Evolutionary conservation across 2,888 invertebrate species (phyloP).

Genomic region (Megamerina dolium): DNA sequence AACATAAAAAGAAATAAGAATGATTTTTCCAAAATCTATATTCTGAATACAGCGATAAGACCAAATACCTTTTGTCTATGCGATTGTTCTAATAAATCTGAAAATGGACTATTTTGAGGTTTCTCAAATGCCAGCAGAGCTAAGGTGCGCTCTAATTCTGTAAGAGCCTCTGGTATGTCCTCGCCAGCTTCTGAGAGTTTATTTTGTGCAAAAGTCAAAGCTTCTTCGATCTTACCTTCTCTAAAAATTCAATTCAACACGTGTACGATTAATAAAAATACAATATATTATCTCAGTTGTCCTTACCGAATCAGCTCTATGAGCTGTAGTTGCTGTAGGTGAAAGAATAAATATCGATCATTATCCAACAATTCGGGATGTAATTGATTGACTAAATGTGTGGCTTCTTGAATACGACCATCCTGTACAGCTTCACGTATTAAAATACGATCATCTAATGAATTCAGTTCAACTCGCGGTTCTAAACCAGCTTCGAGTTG

Average conservation of each 20-base stretch:
- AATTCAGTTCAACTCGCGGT: slow-evolving; percentile 71
- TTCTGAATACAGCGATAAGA: neutral
- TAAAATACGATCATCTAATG: slow-evolving; percentile 83
- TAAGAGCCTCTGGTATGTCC: slow-evolving; percentile 60
- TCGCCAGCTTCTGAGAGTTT: slow-evolving; percentile 82
- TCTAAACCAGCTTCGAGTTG: slow-evolving; percentile 87
- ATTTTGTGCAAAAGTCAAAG: slow-evolving; percentile 78
- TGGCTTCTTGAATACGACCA: slow-evolving; percentile 89
- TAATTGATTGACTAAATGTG: slow-evolving; percentile 84
- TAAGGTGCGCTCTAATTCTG: slow-evolving; percentile 86
- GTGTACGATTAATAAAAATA: neutral
- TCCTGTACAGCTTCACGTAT: slow-evolving; percentile 91
- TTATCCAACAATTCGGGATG: slow-evolving; percentile 94
- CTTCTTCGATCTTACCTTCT: slow-evolving; percentile 74
- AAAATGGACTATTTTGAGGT: slow-evolving; percentile 90
- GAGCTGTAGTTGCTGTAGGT: slow-evolving; percentile 61
- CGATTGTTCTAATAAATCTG: slow-evolving; percentile 85
- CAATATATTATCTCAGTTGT: neutral
- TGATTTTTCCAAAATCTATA: slow-evolving; percentile 5
- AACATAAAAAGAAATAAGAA: slow-evolving; percentile 25
- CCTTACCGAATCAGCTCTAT: slow-evolving; percentile 46
- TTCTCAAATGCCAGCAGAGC: slow-evolving; percentile 95
- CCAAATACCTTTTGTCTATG: slow-evolving; percentile 80
- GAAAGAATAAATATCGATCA: slow-evolving; percentile 92
- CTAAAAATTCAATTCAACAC: slow-evolving; percentile 35